These are phyloP conservation scores for Drosophila hamatofila DNA, from an alignment of 2,888 invertebrate species.

Conservation along the genomic window DNA sequence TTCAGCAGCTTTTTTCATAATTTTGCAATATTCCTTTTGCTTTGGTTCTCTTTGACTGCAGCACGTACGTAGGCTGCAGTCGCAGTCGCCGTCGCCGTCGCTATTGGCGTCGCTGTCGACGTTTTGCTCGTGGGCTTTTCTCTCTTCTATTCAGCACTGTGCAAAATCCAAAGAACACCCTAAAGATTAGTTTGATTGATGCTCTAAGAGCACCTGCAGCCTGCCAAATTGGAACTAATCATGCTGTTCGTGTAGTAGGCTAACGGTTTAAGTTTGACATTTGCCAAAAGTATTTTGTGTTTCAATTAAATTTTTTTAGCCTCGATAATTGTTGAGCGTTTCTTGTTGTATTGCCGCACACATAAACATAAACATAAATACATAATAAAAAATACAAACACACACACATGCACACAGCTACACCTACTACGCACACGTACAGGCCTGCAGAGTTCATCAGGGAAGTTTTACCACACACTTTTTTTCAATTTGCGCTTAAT, in stretches of 20 bases:
- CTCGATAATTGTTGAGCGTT: constrained; percentile 36
- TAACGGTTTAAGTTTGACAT: constrained; percentile 19
- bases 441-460: neutral
- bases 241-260: constrained; percentile 32
- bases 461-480: neutral
- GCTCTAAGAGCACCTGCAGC: constrained; percentile 24
- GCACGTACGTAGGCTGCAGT: constrained; percentile 46
- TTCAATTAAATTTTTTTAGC: constrained; percentile 26
- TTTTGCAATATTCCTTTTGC: constrained; percentile 17
- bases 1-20: neutral
- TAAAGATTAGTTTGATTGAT: constrained; percentile 13
- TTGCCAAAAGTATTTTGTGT: constrained; percentile 12
- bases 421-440: neutral
- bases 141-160: neutral
- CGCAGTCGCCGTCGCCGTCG: constrained; percentile 1
- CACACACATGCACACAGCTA: constrained; percentile 6
- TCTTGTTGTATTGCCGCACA: constrained; percentile 30
- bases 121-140: constrained; percentile 32
- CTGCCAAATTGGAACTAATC: constrained; percentile 2
- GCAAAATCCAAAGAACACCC: neutral
- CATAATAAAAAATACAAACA: neutral
- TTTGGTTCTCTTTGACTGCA: constrained; percentile 25
- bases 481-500: constrained; percentile 2
- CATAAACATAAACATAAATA: constrained; percentile 1
- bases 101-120: constrained; percentile 11